Evolutionary conservation across 2,888 invertebrate species (phyloP), one percentile per base, ranked within the genome.

Genomic region (Criorhina ranunculi): DNA sequence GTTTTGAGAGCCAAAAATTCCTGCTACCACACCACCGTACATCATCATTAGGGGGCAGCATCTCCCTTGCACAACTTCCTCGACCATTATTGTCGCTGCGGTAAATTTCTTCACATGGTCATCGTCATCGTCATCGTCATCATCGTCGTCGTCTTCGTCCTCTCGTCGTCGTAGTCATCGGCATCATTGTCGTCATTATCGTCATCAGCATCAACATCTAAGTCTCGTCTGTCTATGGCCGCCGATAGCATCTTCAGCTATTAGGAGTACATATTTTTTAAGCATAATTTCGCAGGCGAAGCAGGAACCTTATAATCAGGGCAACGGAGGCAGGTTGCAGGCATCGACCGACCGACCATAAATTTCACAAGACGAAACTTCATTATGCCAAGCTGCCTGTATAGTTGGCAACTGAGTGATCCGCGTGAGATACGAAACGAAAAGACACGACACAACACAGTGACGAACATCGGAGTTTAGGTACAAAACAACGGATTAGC

Each of bases 371-470:
- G 53, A 64, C 42, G 59, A 59, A 64, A 70, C 69, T 76, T 64
- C 37, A 60, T 55, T 57, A 19, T 62, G 49, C 6, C 42, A 7
- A 19, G 24, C 31, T 33, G 62, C 46, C 24, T 24, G 24, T 4
- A 24, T 1, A 64, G 46, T 37, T 59, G 77, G 40, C 67, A 73
- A 79, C 73, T 83, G 80, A 80, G 64, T 85, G 80, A 85, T 85
- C 80, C 53, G 85, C 85, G 75, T 85, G 80, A 85, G 75, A 85
- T 85, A 80, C 85, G 76, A 79, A 76, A 66, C 75, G 69, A 75
- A 80, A 85, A 80, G 85, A 85, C 70, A n/a, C n/a, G n/a, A n/a
- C n/a, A n/a, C n/a, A 70, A 73, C 83, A 80, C 85, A 69, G 69
- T 80, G 80, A 85, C 80, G 80, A 70, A 69, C 77, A 77, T 60